phyloP scores from a whole-genome alignment of 2,888 invertebrate species.

The Rhopalosiphum nymphaeae region DNA sequence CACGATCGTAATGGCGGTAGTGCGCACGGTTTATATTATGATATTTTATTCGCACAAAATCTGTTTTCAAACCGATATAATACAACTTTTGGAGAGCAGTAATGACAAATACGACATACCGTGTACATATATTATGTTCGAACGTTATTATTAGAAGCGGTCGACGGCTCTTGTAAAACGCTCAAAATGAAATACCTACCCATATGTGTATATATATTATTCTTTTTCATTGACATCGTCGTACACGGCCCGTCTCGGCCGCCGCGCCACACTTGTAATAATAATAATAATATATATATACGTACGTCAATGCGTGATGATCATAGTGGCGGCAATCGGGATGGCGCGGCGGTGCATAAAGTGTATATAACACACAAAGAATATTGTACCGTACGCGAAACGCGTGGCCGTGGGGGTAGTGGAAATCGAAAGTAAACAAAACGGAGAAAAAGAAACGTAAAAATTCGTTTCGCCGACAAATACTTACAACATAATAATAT shows the following conservation, averaged over 20 bases:
- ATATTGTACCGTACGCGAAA: neutral
- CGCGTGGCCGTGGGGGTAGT: neutral
- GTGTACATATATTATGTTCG: neutral
- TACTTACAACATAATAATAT: constrained; percentile 1
- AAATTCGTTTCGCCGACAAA: constrained; percentile 11
- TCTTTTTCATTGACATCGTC: neutral
- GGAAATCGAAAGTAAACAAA: constrained; percentile 59
- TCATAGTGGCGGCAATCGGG: neutral
- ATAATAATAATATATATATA: neutral
- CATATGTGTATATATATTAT: neutral
- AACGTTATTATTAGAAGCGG: constrained; percentile 51
- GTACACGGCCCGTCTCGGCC: neutral
- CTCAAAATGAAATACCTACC: constrained; percentile 39
- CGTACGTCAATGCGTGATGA: neutral
- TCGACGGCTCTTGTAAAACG: constrained; percentile 16
- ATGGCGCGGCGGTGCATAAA: neutral
- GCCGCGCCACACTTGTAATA: neutral
- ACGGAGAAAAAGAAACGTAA: neutral
- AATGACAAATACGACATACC: neutral
- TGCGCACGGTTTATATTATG: neutral
- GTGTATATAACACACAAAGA: constrained; percentile 21
- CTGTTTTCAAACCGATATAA: constrained; percentile 40
- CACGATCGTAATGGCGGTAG: neutral
- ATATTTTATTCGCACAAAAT: constrained; percentile 30
- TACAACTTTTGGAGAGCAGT: neutral